phyloP scores from a whole-genome alignment of 92 coral and sea anemone species.

The Epizoanthus scotinus region DNA sequence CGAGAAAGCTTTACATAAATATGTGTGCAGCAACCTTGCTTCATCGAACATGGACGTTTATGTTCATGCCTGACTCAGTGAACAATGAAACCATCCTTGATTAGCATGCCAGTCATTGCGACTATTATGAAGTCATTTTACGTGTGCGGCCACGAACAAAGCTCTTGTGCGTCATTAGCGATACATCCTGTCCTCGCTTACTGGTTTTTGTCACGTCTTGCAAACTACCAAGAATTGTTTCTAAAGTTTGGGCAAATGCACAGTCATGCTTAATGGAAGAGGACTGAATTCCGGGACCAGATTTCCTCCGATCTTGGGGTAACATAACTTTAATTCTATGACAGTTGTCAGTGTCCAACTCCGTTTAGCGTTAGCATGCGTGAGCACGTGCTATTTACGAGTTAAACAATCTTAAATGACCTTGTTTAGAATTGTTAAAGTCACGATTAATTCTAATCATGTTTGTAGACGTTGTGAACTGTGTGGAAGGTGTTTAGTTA shows the following conservation, averaged over 20 bases:
- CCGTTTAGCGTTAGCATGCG: too few relatives aligned
- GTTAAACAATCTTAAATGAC: too few relatives aligned
- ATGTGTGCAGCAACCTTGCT: too few relatives aligned
- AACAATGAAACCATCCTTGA: slow-evolving; percentile 11
- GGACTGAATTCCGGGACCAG: neutral
- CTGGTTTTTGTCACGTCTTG: neutral
- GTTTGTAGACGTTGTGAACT: too few relatives aligned
- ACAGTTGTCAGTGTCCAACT: too few relatives aligned
- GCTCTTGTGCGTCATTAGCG: neutral
- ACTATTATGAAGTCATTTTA: slow-evolving; percentile 1
- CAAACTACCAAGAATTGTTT: neutral
- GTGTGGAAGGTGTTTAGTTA: too few relatives aligned
- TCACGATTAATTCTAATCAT: too few relatives aligned
- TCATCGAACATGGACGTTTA: too few relatives aligned
- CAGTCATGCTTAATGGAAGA: neutral
- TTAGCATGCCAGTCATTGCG: neutral
- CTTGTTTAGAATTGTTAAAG: too few relatives aligned
- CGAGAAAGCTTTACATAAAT: too few relatives aligned
- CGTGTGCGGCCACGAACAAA: neutral
- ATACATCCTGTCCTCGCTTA: neutral
- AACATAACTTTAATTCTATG: neutral
- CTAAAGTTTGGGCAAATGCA: neutral
- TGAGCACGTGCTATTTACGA: too few relatives aligned
- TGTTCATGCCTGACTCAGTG: neutral
- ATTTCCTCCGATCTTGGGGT: slow-evolving; percentile 26